These are phyloP conservation scores for Volucella bombylans DNA, from an alignment of 2,888 invertebrate genomes.

Conservation along the genomic window DNA sequence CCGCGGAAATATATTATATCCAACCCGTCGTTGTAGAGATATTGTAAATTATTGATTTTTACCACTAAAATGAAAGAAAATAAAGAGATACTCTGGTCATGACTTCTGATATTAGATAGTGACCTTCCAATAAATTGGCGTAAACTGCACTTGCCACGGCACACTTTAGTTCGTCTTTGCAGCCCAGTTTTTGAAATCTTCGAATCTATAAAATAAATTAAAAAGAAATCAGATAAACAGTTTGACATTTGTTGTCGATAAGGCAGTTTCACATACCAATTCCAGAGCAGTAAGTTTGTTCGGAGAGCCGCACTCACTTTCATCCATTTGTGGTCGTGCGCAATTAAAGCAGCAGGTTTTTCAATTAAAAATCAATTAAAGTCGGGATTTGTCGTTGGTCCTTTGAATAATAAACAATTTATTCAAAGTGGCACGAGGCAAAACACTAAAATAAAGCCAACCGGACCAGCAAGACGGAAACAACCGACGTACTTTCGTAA, in stretches of 20 bases:
- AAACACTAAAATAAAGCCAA: no score
- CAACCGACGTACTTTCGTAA: background rate
- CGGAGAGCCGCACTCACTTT: no score
- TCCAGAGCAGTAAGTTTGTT: constrained; percentile 40
- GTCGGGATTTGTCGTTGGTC: no score
- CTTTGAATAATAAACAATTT: no score
- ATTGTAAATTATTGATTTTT: constrained; percentile 65
- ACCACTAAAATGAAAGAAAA: constrained; percentile 15
- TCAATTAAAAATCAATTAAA: no score
- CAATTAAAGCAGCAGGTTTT: no score
- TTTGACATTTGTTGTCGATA: constrained; percentile 35
- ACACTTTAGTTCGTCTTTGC: constrained; percentile 82
- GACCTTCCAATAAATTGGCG: constrained; percentile 84
- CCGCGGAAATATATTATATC: constrained; percentile 77
- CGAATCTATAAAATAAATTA: constrained; percentile 52
- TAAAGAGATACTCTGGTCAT: background rate
- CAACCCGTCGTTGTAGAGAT: constrained; percentile 73
- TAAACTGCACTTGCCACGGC: constrained; percentile 84
- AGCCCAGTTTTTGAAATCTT: constrained; percentile 82
- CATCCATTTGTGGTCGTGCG: no score
- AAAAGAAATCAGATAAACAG: background rate
- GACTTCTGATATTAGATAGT: constrained; percentile 1
- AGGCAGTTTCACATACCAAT: constrained; percentile 18
- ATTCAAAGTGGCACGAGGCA: no score
- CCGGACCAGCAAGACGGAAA: no score